phyloP scores from a whole-genome alignment of 37 sponge, comb jelly and placozoan genomes.

The Diacarnus erythraeanus region DNA sequence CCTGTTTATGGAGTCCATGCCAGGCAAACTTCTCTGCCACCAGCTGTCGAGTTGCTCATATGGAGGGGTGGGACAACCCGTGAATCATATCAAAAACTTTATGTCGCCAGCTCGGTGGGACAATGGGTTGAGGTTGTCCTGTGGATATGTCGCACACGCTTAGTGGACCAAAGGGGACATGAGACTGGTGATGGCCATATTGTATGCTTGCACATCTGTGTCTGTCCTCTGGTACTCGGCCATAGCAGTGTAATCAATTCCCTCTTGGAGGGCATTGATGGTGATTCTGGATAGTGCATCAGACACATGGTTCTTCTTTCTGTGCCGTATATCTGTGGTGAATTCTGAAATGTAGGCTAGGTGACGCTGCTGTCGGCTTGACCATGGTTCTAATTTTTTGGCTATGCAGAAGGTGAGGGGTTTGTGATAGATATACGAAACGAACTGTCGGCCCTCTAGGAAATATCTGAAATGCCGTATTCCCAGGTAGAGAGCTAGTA shows the following conservation, averaged over 20 bases:
- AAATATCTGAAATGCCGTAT: slow-evolving; percentile 39
- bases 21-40: slow-evolving; percentile 12
- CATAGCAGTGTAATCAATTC: slow-evolving; percentile 8
- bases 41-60: slow-evolving; percentile 20
- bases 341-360: too few relatives aligned
- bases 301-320: neutral
- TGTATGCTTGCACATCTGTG: slow-evolving; percentile 10
- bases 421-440: slow-evolving; percentile 32
- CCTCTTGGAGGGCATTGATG: too few relatives aligned
- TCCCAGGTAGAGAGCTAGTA: slow-evolving; percentile 23
- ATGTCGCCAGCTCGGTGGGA: too few relatives aligned
- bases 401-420: slow-evolving; percentile 39
- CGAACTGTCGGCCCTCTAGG: slow-evolving; percentile 28
- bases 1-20: slow-evolving; percentile 30
- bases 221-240: slow-evolving; percentile 16
- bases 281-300: neutral
- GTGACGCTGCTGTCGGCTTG: too few relatives aligned
- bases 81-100: slow-evolving; percentile 30
- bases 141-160: slow-evolving; percentile 25
- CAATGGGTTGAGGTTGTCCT: slow-evolving; percentile 27
- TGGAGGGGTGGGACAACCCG: slow-evolving; percentile 24
- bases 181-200: slow-evolving; percentile 9
- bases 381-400: slow-evolving; percentile 23
- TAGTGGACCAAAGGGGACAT: too few relatives aligned
- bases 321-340: too few relatives aligned